Evolutionary conservation across 2,113 vertebrate species (phyloP), one percentile per base, ranked within the genome.

Genomic region (Falco punctatus): DNA sequence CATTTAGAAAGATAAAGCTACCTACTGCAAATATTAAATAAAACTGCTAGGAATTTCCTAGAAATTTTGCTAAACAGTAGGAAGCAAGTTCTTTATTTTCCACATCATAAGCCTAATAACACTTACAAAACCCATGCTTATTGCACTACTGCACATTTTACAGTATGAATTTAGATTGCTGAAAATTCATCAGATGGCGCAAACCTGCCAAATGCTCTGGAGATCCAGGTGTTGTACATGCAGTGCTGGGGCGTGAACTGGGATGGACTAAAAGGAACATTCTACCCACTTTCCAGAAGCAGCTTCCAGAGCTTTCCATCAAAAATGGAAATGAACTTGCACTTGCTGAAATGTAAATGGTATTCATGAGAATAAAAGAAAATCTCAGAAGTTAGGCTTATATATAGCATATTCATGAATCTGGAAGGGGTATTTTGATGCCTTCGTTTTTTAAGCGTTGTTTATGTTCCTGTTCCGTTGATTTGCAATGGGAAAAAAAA

Each of bases 1-100:
- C 0, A 73, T 81, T 94, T 57, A 78, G 65, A 94, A 87, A 55
- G 42, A 74, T 30, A 74, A 83, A 94, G 71, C 66, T 75, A 70
- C 52, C 59, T 90, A 93, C 61, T 90, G 52, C 88, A 92, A 94
- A 42, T 61, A 69, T 90, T 97, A 97, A 96, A 90, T 88, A 96
- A 96, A 96, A 72, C 70, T 73, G 81, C 38, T 62, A 87, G 40
- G 72, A 86, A 70, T 89, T 94, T 92, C 84, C 77, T 78, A 91
- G 74, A 90, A 89, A 97, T 88, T 78, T 72, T 5, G 3, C 54
- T 86, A 22, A 96, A 77, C 82, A 81, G 89, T 69, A 88, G 87
- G 83, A 95, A 93, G 57, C 24, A 61, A 86, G 64, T 57, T 91
- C 55, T 93, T 95, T 94, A 72, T 93, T 96, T 96, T 92, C 72